phyloP scores from a whole-genome alignment of 2,113 vertebrate species.

The Gobiocypris rarus region DNA sequence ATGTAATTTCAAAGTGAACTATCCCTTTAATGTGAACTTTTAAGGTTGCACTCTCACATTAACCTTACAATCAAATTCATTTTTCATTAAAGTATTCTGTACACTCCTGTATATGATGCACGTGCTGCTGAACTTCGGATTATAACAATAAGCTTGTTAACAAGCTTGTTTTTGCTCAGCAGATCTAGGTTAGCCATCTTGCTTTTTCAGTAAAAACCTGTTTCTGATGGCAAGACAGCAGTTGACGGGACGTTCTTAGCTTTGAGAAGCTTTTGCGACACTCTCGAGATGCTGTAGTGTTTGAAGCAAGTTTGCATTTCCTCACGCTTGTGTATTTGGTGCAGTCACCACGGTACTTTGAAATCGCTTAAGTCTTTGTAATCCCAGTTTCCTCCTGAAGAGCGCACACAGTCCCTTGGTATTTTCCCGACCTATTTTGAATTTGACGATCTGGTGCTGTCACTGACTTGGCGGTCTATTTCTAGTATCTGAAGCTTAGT shows the following conservation, averaged over 20 bases:
- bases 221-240: background rate
- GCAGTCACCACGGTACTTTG: slow-evolving; percentile 13
- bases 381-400: slow-evolving; percentile 15
- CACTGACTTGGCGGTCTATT: slow-evolving; percentile 5
- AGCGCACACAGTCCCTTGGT: slow-evolving; percentile 24
- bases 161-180: background rate
- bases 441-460: slow-evolving; percentile 6
- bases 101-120: background rate
- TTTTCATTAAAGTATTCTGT: background rate
- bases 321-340: slow-evolving; percentile 12
- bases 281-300: slow-evolving; percentile 5
- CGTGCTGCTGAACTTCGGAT: background rate
- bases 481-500: slow-evolving; percentile 19
- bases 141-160: slow-evolving; percentile 30
- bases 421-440: slow-evolving; percentile 26
- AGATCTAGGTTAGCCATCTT: slow-evolving; percentile 35
- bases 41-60: background rate
- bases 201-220: background rate
- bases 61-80: background rate
- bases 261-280: background rate
- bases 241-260: slow-evolving; percentile 13
- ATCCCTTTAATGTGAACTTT: background rate
- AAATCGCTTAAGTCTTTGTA: slow-evolving; percentile 30
- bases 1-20: no score
- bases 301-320: slow-evolving; percentile 35